Evolutionary conservation across 2,797 vertebrate species (phyloP), one percentile per base, ranked within the genome.

Genomic region (Bucorvus abyssinicus): DNA sequence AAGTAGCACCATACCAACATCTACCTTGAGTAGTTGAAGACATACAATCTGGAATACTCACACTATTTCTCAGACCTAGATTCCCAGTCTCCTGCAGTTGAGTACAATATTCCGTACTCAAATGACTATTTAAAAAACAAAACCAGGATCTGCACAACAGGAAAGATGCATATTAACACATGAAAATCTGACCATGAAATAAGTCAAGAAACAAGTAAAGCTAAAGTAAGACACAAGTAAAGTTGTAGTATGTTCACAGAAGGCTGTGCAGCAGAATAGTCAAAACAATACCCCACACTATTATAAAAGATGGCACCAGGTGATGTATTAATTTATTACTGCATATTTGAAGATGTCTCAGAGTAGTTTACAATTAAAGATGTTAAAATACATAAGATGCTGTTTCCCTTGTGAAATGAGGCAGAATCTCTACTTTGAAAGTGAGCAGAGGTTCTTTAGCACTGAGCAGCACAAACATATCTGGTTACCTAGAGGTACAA

Each of bases 1-100:
- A 89, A 89, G 87, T 10, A 64, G 50, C 16, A 69, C 32, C 56
- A 45, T 19, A 76, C 78, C 90, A 96, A 86, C 93, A 94, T 94
- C 86, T 80, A 74, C 21, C 82, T 86, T 74, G 55, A 80, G 44
- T 57, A 84, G 53, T 0, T 80, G 65, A 80, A 97, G 92, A 79
- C 69, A 89, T 24, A 70, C n/a, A 65, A 42, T 68, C 45, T 76
- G 60, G 50, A 89, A 76, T 17, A 60, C 20, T 44, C 78, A 94
- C 69, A 42, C 77, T 92, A 92, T 79, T 94, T 93, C 38, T 40
- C 84, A 93, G 86, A 89, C 65, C n/a, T 11, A n/a, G 36, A 36
- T 52, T 92, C 40, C 29, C 36, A 67, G 64, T 83, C 61, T 89
- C 20, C 49, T 70, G 36, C 34, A 76, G 27, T 55, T 6, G 2